Conservation (phyloP, 2,797 vertebrate species). For the Manis javanica region DNA sequence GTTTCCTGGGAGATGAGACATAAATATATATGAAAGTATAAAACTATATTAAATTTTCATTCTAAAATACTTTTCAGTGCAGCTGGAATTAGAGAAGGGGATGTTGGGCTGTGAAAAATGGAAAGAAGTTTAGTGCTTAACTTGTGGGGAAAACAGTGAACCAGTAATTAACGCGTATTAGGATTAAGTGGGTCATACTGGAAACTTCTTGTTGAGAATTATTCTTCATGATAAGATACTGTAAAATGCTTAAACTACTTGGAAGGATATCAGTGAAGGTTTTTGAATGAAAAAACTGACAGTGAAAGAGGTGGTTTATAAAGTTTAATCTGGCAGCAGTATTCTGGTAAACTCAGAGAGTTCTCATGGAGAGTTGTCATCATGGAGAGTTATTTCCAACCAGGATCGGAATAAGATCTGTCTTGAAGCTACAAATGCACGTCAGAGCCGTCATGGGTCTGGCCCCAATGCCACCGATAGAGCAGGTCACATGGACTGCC, state of each 20-base stretch:
- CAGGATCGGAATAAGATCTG: neutral
- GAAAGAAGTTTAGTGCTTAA: neutral
- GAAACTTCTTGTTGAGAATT: neutral
- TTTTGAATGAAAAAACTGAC: neutral
- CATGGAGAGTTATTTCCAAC: too few relatives aligned
- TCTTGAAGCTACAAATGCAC: neutral
- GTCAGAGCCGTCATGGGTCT: too few relatives aligned
- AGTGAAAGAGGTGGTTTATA: neutral
- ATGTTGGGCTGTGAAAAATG: neutral
- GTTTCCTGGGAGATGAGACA: neutral
- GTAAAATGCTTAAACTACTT: neutral
- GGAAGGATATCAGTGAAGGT: neutral
- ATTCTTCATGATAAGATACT: neutral
- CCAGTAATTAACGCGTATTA: neutral
- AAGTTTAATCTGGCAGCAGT: neutral
- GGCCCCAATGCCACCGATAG: too few relatives aligned
- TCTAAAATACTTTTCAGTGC: neutral
- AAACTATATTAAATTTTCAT: neutral
- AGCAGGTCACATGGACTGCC: too few relatives aligned
- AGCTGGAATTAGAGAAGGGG: neutral
- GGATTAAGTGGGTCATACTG: neutral
- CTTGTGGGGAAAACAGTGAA: neutral
- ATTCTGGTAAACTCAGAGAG: neutral
- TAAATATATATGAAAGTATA: neutral
- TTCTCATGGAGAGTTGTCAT: too few relatives aligned